These are phyloP conservation scores for Parazoanthus swiftii DNA, from an alignment of 92 coral and sea anemone genomes.

Conservation along the genomic window DNA sequence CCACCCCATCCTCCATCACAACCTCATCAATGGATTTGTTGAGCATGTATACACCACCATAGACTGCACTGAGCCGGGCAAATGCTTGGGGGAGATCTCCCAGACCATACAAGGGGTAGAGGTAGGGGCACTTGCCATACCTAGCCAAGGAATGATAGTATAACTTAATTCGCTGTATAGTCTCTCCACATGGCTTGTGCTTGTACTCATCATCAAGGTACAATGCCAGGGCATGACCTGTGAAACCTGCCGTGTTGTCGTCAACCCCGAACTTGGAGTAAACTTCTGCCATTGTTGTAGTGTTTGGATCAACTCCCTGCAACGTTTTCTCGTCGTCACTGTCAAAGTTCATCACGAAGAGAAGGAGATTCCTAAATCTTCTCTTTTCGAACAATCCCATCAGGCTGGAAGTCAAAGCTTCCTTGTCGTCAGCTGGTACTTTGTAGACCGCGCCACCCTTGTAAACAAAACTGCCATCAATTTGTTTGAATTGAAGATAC, in stretches of 20 bases:
- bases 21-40: constrained; percentile 73
- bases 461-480: constrained; percentile 91
- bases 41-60: constrained; percentile 90
- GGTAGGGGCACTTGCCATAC: constrained; percentile 75
- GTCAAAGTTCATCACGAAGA: constrained; percentile 68
- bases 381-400: constrained; percentile 97
- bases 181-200: constrained; percentile 75
- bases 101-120: constrained; percentile 90
- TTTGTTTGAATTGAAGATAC: constrained; percentile 84
- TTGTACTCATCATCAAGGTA: constrained; percentile 81
- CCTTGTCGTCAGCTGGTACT: constrained; percentile 88
- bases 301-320: constrained; percentile 68
- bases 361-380: constrained; percentile 77
- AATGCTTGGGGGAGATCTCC: constrained; percentile 95
- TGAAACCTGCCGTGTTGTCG: constrained; percentile 84
- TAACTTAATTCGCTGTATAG: constrained; percentile 71
- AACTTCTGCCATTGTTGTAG: constrained; percentile 79
- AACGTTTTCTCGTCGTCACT: constrained; percentile 66
- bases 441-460: constrained; percentile 76
- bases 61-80: constrained; percentile 88
- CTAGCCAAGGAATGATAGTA: constrained; percentile 81
- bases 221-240: constrained; percentile 89
- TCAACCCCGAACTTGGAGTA: constrained; percentile 72
- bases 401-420: constrained; percentile 72
- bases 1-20: constrained; percentile 68